Evolutionary conservation across 2,888 invertebrate genomes (phyloP).

Genomic region (Sminthurinus aureus): DNA sequence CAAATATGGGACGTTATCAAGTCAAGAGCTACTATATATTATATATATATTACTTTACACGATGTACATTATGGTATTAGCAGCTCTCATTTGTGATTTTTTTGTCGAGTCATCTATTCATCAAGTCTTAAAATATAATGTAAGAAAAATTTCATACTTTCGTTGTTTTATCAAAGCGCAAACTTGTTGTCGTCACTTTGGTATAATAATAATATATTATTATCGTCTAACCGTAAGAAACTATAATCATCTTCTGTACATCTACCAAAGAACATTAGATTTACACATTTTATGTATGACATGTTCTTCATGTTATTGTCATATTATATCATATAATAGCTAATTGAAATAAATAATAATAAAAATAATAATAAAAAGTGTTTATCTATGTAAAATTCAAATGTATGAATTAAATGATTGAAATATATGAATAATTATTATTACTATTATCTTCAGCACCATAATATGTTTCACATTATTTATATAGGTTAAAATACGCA

Average conservation of each 20-base stretch:
- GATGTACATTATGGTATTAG: neutral
- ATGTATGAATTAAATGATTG: no score
- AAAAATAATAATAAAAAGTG: no score
- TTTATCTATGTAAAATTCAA: no score
- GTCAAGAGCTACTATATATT: slow-evolving; percentile 13
- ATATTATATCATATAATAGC: neutral
- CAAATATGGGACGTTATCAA: no score
- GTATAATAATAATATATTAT: neutral
- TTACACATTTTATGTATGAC: neutral
- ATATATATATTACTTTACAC: neutral
- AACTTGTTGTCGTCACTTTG: neutral
- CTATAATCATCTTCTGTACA: no score
- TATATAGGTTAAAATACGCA: no score
- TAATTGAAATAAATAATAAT: no score
- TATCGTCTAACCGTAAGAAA: neutral
- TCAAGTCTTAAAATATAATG: slow-evolving; percentile 10
- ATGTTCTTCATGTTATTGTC: no score
- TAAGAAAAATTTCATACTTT: slow-evolving; percentile 40
- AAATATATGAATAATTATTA: no score
- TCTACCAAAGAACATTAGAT: no score
- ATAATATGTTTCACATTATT: no score
- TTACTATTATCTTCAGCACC: no score
- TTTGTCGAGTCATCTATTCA: slow-evolving; percentile 25
- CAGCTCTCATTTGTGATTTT: slow-evolving; percentile 37
- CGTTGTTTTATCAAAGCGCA: slow-evolving; percentile 33